Percentiles rank a stretch among this genome's conserved stretches.
phyloP scores from a whole-genome alignment of 64 coral and sea anemone species.

The Orbicella faveolata region DNA sequence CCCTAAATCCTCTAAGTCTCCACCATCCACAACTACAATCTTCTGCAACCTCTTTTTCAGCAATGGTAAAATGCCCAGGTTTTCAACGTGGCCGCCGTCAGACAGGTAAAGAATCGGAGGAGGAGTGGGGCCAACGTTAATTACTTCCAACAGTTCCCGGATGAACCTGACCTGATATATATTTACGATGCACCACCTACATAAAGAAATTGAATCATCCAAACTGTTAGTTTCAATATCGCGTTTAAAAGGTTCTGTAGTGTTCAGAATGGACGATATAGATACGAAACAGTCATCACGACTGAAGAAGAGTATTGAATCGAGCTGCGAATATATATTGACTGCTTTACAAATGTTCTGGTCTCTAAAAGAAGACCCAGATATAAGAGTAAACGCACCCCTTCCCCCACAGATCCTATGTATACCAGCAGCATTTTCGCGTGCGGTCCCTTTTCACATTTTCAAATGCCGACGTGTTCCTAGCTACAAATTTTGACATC shows the following conservation, averaged over 20 bases:
- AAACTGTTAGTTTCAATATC: neutral
- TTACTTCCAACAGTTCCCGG: constrained; percentile 34
- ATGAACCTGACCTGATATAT: constrained; percentile 52
- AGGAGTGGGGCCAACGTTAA: constrained; percentile 47
- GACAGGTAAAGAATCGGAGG: constrained; percentile 63
- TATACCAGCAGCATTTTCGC: too few species aligned
- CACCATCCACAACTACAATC: constrained; percentile 61
- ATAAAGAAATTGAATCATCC: neutral
- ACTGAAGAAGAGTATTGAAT: too few species aligned
- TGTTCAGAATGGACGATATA: too few species aligned
- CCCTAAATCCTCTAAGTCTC: constrained; percentile 7
- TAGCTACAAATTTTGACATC: too few species aligned
- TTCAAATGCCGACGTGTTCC: too few species aligned
- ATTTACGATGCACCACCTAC: constrained; percentile 68
- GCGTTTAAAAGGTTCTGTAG: neutral
- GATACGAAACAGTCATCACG: too few species aligned
- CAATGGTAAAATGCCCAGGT: constrained; percentile 59
- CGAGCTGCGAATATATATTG: too few species aligned
- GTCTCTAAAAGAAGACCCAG: too few species aligned
- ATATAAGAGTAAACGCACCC: too few species aligned
- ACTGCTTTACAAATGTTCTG: too few species aligned
- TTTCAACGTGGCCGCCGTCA: constrained; percentile 83
- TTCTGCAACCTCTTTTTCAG: constrained; percentile 48
- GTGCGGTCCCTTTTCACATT: too few species aligned
- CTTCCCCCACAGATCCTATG: too few species aligned